phyloP scores from a whole-genome alignment of 2,797 vertebrate genomes.

The Lithobates sylvaticus region DNA sequence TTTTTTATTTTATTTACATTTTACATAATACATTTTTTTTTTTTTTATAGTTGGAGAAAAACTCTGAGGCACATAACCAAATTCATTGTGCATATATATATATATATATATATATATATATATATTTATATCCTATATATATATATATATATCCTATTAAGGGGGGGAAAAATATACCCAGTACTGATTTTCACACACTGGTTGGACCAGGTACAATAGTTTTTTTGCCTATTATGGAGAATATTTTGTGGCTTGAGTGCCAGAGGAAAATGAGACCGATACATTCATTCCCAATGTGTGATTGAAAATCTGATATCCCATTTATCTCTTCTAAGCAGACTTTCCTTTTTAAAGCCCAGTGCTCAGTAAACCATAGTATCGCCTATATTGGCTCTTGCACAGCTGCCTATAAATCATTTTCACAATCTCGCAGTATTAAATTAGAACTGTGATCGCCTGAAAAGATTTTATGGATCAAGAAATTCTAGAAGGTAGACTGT shows the following conservation, averaged over 20 bases:
- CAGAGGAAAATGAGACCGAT: not conserved
- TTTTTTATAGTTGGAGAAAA: no score
- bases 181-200: not conserved
- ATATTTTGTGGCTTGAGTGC: not conserved
- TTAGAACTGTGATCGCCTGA: constrained; percentile 38
- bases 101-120: no score
- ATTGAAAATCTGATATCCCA: constrained; percentile 27
- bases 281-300: constrained; percentile 23
- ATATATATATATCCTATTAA: no score
- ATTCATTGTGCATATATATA: no score
- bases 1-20: no score
- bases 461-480: constrained; percentile 42
- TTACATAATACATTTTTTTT: no score
- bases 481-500: constrained; percentile 9
- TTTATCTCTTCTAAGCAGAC: constrained; percentile 46
- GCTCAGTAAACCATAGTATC: constrained; percentile 38
- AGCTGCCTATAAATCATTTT: constrained; percentile 24
- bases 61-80: no score
- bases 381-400: constrained; percentile 15
- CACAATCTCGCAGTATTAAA: constrained; percentile 42
- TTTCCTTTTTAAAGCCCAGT: constrained; percentile 35
- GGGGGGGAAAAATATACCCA: no score
- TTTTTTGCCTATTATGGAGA: not conserved
- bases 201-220: not conserved
- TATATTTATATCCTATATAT: no score